Conservation (phyloP, 2,888 invertebrate species). For the Polyommatus iphigenia region DNA sequence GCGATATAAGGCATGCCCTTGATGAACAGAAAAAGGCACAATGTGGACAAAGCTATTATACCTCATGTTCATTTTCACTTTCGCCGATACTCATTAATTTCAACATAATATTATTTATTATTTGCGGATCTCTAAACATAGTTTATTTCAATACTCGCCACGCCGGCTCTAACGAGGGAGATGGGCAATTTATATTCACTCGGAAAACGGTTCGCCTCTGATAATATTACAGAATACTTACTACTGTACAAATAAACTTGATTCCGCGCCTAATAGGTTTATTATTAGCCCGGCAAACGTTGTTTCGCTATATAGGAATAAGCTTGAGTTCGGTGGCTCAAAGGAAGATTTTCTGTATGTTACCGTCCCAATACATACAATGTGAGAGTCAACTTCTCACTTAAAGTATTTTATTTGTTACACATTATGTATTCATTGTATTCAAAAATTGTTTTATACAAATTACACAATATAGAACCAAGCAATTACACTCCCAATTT, state of each 20-base stretch:
- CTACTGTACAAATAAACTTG: not conserved
- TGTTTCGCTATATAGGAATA: too few relatives aligned
- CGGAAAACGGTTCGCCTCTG: not conserved
- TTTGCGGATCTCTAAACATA: not conserved
- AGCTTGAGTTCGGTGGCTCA: too few relatives aligned
- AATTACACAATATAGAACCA: not conserved
- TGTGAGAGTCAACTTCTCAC: too few relatives aligned
- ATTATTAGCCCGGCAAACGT: too few relatives aligned
- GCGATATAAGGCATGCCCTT: too few relatives aligned
- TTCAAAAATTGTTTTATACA: not conserved
- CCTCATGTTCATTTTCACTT: too few relatives aligned
- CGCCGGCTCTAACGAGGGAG: not conserved
- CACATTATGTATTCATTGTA: too few relatives aligned
- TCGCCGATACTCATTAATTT: too few relatives aligned
- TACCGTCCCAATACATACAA: too few relatives aligned
- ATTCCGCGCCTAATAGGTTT: not conserved
- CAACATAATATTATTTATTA: not conserved
- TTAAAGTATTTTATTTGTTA: not conserved
- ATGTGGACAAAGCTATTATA: too few relatives aligned
- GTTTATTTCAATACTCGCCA: constrained; percentile 10
- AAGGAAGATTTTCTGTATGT: too few relatives aligned
- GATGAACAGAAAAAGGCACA: too few relatives aligned
- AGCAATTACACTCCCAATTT: not conserved
- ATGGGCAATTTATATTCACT: constrained; percentile 13
- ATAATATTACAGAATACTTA: constrained; percentile 20